These are phyloP conservation scores for Tapera naevia DNA, from an alignment of 2,797 vertebrate species.

Conservation along the genomic window DNA sequence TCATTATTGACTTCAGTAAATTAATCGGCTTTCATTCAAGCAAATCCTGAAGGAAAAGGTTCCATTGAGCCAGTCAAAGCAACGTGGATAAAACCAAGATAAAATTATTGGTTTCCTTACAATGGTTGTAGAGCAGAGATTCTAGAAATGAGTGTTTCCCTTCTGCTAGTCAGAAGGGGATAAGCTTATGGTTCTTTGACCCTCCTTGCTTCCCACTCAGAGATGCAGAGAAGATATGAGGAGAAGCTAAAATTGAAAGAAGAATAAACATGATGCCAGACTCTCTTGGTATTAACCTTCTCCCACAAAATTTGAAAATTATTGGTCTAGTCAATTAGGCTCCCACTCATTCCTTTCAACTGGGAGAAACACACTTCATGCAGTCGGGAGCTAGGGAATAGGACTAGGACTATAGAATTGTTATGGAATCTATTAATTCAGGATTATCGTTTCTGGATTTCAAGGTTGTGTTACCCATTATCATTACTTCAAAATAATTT, in stretches of 20 bases:
- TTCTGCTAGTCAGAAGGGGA: not conserved
- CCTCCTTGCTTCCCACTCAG: not conserved
- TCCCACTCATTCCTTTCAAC: conserved; percentile 31
- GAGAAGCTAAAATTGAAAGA: not conserved
- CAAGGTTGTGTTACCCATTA: not conserved
- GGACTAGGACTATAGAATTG: not conserved
- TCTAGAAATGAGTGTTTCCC: not conserved
- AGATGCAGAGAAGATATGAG: not conserved
- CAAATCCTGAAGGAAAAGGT: not conserved
- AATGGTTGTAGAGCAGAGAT: not conserved
- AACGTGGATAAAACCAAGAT: not conserved
- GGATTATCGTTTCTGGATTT: not conserved
- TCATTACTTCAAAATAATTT: not conserved
- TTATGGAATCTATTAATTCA: not conserved
- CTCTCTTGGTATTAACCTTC: not conserved
- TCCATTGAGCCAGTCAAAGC: not conserved
- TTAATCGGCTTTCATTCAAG: not conserved
- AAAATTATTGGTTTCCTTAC: not conserved
- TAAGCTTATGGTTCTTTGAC: not conserved
- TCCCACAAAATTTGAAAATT: conserved; percentile 38
- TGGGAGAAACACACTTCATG: not conserved
- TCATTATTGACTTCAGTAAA: not conserved
- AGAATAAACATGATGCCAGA: conserved; percentile 20
- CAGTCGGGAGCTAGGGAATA: not conserved
- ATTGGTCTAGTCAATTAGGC: conserved; percentile 44